Base-by-base conservation (phyloP, 1,140 invertebrate species). In the Galleria mellonella region DNA sequence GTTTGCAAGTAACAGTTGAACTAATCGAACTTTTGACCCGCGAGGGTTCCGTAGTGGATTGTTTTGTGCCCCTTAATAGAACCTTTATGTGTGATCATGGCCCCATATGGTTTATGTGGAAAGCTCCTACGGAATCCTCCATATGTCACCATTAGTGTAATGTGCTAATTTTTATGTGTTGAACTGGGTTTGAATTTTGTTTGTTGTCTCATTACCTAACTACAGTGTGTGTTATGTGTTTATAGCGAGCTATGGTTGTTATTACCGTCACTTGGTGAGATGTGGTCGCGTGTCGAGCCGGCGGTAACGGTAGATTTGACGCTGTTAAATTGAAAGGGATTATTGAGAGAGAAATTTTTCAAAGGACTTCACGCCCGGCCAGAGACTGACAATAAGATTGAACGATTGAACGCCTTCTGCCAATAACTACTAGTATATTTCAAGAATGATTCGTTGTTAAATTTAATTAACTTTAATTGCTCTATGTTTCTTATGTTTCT, bases 91-190 rank as follows among this genome's bases (percentile, higher is more conserved):
- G 55, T 59, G 43, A 51, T 55, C 31, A 47, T 29, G 2, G 6
- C 17, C 17, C 40, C 39, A 10, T 39, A 33, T 39, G 37, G 23
- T 47, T 40, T 40, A 40, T 42, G 38, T 51, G 37, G 35, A 51
- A 33, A 37, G 3, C 49, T 47, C 45, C 70, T 84, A 74, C 81
- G 77, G 74, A 74, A 75, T 63, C 71, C 76, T 84, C 76, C 52
- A 55, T 54, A 61, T 63, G 58, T 72, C 66, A 78, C 61, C 67
- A 74, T 67, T 85, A 85, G 81, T 81, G 76, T 83, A 76, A 67
- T 85, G 82, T 85, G 78, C 82, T 85, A 85, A 83, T 85, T 83
- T 62, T 64, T 52, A 76, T 79, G 78, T 84, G 81, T 82, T 76
- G 72, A 69, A 77, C 74, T 82, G 78, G 71, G 73, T 83, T 84